Evolutionary conservation across 2,888 invertebrate species (phyloP).

Genomic region (Amaurobius ferox): DNA sequence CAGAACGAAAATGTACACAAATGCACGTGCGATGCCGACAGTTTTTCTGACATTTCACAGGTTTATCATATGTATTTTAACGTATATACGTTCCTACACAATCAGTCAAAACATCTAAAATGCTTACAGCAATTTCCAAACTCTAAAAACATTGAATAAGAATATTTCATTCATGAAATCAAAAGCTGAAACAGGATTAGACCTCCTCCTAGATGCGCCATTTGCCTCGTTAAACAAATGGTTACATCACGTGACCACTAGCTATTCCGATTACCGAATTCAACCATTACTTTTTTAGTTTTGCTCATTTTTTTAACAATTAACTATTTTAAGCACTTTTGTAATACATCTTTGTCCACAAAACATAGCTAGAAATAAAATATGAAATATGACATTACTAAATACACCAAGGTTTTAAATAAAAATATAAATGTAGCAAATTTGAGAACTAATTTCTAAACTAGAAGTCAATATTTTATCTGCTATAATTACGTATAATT

Average conservation of each 20-base stretch:
- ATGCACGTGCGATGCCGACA: constrained; percentile 68
- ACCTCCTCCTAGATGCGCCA: constrained; percentile 65
- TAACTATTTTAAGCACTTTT: too few relatives aligned
- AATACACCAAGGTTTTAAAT: too few relatives aligned
- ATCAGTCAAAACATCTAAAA: constrained; percentile 10
- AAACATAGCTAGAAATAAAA: too few relatives aligned
- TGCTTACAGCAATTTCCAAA: constrained; percentile 6
- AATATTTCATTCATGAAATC: constrained; percentile 66
- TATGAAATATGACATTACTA: too few relatives aligned
- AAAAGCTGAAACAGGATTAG: constrained; percentile 43
- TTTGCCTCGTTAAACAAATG: constrained; percentile 71
- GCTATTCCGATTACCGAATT: constrained; percentile 36
- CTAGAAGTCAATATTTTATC: too few relatives aligned
- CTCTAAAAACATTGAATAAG: neutral
- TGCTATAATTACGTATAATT: too few relatives aligned
- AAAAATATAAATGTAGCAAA: too few relatives aligned
- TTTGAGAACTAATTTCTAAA: too few relatives aligned
- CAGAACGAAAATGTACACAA: constrained; percentile 59
- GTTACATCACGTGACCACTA: constrained; percentile 66
- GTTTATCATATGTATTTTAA: neutral
- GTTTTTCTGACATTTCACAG: constrained; percentile 34
- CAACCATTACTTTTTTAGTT: too few relatives aligned
- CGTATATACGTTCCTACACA: neutral
- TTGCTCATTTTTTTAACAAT: too few relatives aligned
- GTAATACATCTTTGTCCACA: too few relatives aligned